Base-by-base conservation (phyloP, 2,888 invertebrate species). In the Phaedon cochleariae region DNA sequence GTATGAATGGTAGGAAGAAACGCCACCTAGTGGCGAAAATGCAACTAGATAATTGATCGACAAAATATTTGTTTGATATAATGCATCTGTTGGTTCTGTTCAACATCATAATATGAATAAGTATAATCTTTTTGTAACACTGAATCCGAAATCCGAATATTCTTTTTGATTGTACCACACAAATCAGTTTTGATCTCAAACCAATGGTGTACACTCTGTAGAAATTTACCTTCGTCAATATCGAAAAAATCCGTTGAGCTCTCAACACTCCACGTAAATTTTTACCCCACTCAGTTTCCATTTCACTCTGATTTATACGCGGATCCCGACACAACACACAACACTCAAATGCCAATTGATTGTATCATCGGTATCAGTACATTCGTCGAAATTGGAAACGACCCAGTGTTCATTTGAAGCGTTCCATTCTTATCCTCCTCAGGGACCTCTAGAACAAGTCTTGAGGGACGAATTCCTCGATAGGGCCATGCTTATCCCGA, bases 331-430 rank as follows among this genome's bases (percentile, higher is more conserved):
- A 74, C 73, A 71, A 73, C n/a, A n/a, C n/a, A n/a, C 73, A 72
- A 74, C 72, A 72, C 71, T 75, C 72, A 70, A 78, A 73, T 76
- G 76, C 73, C 77, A 77, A 77, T 80, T 79, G 78, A 80, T 79
- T 80, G 77, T 78, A 79, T 79, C 78, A 77, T 70, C 70, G 74
- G 76, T 77, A 75, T 77, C 74, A 73, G 74, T 74, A 75, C 76
- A 76, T 77, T 79, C 76, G 74, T 70, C 71, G 73, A 72, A 79
- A 79, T 79, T 77, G 79, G 75, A 77, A 77, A 75, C 74, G 71
- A 69, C 65, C 60, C 67, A 62, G 71, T 69, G 74, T 69, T 74
- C 74, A 72, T 74, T 75, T 73, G 74, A 74, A 70, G 72, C 71
- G 69, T 70, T 69, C 69, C 73, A 70, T 72, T 71, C 72, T 63